Evolutionary conservation across 1,140 invertebrate genomes (phyloP).

Genomic region (Drosophila cardini): DNA sequence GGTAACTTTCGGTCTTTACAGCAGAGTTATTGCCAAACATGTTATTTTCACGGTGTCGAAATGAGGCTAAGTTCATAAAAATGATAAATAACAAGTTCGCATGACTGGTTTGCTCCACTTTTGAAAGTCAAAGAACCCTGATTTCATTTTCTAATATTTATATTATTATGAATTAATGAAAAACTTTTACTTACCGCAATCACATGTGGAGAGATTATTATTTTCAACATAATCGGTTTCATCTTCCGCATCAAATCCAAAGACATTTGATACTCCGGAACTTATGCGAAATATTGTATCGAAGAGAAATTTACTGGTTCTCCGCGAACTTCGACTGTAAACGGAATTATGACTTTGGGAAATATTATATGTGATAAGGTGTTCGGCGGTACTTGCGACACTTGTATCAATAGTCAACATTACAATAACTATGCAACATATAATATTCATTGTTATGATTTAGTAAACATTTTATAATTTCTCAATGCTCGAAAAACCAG

Average conservation of each 20-base stretch:
- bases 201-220: slow-evolving; percentile 86
- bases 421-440: slow-evolving; percentile 62
- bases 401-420: slow-evolving; percentile 60
- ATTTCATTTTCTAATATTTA: background rate
- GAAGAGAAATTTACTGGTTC: slow-evolving; percentile 87
- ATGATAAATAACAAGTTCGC: background rate
- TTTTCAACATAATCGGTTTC: slow-evolving; percentile 84
- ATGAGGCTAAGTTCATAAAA: slow-evolving; percentile 18
- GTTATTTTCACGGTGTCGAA: slow-evolving; percentile 1
- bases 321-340: slow-evolving; percentile 61
- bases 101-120: background rate
- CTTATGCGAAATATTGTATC: slow-evolving; percentile 87
- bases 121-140: background rate
- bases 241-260: slow-evolving; percentile 85
- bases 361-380: slow-evolving; percentile 50
- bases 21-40: slow-evolving; percentile 1
- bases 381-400: slow-evolving; percentile 49
- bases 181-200: slow-evolving; percentile 86
- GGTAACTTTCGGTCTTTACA: background rate
- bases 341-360: slow-evolving; percentile 42
- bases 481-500: slow-evolving; percentile 33
- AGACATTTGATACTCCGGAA: slow-evolving; percentile 84
- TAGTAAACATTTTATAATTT: slow-evolving; percentile 54
- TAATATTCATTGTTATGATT: slow-evolving; percentile 68
- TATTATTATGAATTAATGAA: background rate